Percentiles rank a stretch among this genome's conserved stretches.
Evolutionary conservation across 2,888 invertebrate species (phyloP).

Genomic region (Aleiodes testaceus): DNA sequence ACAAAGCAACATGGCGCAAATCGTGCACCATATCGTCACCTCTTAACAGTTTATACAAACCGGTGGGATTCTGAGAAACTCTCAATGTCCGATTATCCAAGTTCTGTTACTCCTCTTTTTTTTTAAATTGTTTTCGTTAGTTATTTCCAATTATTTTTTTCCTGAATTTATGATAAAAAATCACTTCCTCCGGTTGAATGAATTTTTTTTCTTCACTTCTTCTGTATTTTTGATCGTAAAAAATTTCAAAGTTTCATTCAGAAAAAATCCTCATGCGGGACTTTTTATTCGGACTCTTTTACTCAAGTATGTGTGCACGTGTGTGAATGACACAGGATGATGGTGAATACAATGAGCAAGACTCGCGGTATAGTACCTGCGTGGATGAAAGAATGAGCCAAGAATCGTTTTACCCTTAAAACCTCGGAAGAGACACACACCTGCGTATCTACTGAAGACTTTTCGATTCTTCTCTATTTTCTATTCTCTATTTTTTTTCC

Average conservation of each 20-base stretch:
- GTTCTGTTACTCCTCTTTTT: too few relatives aligned
- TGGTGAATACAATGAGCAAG: neutral
- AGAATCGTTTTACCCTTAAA: constrained; percentile 34
- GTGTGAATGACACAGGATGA: constrained; percentile 11
- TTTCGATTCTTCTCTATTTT: constrained; percentile 48
- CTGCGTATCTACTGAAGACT: constrained; percentile 47
- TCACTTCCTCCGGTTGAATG: neutral
- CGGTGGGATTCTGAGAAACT: neutral
- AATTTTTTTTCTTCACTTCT: neutral
- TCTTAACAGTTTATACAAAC: constrained; percentile 6
- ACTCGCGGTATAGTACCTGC: constrained; percentile 32
- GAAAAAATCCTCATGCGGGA: constrained; percentile 12
- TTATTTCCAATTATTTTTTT: too few relatives aligned
- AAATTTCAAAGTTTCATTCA: constrained; percentile 6
- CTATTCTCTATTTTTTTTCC: constrained; percentile 11
- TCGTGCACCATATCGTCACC: constrained; percentile 5
- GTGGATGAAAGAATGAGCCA: constrained; percentile 6
- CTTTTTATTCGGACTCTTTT: constrained; percentile 6
- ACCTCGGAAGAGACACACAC: constrained; percentile 44
- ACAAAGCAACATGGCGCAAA: neutral
- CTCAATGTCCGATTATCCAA: too few relatives aligned
- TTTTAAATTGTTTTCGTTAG: too few relatives aligned
- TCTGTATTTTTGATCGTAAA: neutral
- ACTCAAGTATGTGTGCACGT: neutral
- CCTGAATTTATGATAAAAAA: too few relatives aligned